Percentiles rank a stretch among this genome's conserved stretches.
These are phyloP conservation scores for Ascaphus truei DNA, from an alignment of 2,113 vertebrate species.

Conservation along the genomic window DNA sequence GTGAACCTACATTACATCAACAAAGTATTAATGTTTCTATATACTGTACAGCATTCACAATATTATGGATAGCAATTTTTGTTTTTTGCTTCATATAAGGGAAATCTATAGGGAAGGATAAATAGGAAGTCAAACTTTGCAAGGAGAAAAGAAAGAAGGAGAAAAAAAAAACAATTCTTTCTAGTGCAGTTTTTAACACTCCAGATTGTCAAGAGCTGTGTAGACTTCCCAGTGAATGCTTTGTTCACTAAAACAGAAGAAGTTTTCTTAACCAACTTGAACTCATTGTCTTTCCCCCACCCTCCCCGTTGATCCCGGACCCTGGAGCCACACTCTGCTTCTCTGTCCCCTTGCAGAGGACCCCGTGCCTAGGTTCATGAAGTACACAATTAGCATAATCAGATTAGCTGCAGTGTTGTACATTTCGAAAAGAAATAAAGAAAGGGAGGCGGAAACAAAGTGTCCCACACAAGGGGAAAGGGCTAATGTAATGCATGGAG, in stretches of 20 bases:
- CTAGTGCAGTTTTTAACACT: constrained; percentile 53
- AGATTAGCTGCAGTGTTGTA: constrained; percentile 79
- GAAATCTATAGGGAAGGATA: too few relatives aligned
- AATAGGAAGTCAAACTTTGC: too few relatives aligned
- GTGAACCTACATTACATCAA: too few relatives aligned
- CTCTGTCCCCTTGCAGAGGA: constrained; percentile 39
- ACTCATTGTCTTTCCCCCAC: constrained; percentile 41
- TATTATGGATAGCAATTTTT: too few relatives aligned
- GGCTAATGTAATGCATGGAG: constrained; percentile 42
- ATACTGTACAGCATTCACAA: too few relatives aligned
- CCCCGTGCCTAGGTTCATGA: constrained; percentile 82
- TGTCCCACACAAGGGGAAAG: constrained; percentile 81
- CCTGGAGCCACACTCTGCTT: constrained; percentile 31
- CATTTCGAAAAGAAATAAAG: constrained; percentile 63
- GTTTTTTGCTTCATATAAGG: too few relatives aligned
- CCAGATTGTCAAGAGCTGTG: constrained; percentile 56
- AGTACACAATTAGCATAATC: constrained; percentile 99
- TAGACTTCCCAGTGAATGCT: constrained; percentile 55
- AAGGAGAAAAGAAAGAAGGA: too few relatives aligned
- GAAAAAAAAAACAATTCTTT: too few relatives aligned
- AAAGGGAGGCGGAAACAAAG: constrained; percentile 68
- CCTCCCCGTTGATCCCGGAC: constrained; percentile 31
- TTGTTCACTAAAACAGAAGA: constrained; percentile 53
- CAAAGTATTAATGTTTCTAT: too few relatives aligned
- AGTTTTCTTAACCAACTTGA: constrained; percentile 57